These are phyloP conservation scores for Phyllostomus discolor DNA, from an alignment of 2,113 vertebrate species.

Conservation along the genomic window DNA sequence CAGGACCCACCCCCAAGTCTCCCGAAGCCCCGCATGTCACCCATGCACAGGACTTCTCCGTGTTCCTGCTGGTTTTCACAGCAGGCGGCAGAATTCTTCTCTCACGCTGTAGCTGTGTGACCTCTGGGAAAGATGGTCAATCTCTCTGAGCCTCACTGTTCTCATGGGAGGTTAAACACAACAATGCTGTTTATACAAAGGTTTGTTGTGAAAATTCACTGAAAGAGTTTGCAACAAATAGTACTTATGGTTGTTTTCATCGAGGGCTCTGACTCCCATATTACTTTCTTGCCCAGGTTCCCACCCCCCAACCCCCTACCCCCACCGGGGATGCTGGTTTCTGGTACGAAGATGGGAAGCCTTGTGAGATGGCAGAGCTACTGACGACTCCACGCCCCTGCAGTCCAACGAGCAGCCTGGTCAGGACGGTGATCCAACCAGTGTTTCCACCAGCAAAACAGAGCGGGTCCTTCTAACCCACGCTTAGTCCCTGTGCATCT, in stretches of 20 bases:
- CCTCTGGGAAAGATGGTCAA: not conserved
- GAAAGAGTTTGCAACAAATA: not conserved
- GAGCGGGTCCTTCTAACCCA: not conserved
- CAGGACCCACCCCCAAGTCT: not conserved
- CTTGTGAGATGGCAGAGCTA: not conserved
- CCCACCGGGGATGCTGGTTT: not conserved
- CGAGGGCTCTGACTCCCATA: not conserved
- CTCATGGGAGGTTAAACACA: not conserved
- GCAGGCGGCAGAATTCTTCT: not conserved
- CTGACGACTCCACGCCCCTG: not conserved
- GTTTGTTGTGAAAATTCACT: not conserved
- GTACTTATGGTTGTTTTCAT: not conserved
- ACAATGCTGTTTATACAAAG: not conserved
- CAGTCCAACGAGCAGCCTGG: not conserved
- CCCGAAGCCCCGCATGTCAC: not conserved
- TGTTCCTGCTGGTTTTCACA: not conserved
- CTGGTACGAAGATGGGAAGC: accelerated
- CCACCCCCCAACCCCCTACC: accelerated
- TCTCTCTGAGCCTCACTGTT: not conserved
- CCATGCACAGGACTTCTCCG: not conserved
- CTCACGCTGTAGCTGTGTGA: not conserved
- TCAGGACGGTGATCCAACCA: not conserved
- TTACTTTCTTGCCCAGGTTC: not conserved
- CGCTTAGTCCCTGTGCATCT: not conserved
- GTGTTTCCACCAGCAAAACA: not conserved